These are phyloP conservation scores for Candoia aspera DNA, from an alignment of 2,113 vertebrate genomes.

Conservation along the genomic window DNA sequence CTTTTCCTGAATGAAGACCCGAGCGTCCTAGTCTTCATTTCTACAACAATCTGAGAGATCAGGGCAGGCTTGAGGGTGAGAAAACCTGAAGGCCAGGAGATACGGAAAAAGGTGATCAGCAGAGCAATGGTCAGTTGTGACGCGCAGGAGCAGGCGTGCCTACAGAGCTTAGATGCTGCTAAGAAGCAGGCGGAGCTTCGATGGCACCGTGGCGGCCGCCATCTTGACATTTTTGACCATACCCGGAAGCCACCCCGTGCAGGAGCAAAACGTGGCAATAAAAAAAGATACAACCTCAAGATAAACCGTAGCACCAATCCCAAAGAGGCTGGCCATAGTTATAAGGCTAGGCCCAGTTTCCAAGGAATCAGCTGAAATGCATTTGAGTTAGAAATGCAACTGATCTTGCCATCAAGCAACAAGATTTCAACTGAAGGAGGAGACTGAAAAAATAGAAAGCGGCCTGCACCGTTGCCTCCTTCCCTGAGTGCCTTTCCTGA, in stretches of 20 bases:
- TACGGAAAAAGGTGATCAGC: neutral
- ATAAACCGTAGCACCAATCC: neutral
- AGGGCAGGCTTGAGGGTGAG: constrained; percentile 7
- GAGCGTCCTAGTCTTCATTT: no score
- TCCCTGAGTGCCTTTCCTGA: neutral
- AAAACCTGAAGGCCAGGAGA: constrained; percentile 17
- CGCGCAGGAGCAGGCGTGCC: neutral
- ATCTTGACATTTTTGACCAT: neutral
- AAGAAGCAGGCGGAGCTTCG: neutral
- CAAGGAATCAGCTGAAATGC: neutral
- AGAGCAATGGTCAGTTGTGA: neutral
- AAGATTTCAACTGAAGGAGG: neutral
- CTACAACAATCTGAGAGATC: constrained; percentile 33
- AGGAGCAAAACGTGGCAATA: neutral
- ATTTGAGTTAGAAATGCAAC: neutral
- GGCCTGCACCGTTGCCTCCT: neutral
- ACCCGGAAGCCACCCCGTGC: neutral
- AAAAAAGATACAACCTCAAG: neutral
- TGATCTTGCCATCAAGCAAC: neutral
- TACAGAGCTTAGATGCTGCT: neutral
- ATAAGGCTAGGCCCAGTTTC: neutral
- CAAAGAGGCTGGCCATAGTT: neutral
- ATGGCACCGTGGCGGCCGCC: neutral
- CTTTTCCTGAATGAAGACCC: no score
- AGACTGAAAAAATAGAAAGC: neutral